phyloP scores from a whole-genome alignment of 2,113 vertebrate genomes.

The Paramisgurnus dabryanus region DNA sequence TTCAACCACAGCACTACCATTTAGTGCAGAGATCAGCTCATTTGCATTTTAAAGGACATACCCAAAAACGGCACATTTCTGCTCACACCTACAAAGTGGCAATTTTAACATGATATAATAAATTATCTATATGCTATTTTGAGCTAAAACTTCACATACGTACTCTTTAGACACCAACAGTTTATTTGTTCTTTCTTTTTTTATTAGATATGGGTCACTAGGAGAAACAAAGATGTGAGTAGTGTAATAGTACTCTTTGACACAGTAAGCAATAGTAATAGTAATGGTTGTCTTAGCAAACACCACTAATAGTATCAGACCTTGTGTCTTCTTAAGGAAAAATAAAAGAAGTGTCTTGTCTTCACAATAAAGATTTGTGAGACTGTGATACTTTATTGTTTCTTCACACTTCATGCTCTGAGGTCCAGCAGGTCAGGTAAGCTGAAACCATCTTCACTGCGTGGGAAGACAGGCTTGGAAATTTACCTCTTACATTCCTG shows the following conservation, averaged over 20 bases:
- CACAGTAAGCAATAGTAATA: background rate
- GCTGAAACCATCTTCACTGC: slow-evolving; percentile 23
- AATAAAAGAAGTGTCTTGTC: background rate
- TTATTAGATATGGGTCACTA: background rate
- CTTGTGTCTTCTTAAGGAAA: background rate
- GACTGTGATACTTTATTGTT: background rate
- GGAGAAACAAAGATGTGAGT: background rate
- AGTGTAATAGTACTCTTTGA: background rate
- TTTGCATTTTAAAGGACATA: too few species aligned
- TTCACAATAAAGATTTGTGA: background rate
- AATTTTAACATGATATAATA: too few species aligned
- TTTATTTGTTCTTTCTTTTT: background rate
- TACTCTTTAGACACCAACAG: too few species aligned
- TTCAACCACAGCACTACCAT: too few species aligned
- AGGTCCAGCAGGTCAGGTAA: slow-evolving; percentile 13
- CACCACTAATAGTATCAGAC: background rate
- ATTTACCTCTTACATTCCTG: slow-evolving; percentile 34
- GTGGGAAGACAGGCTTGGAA: slow-evolving; percentile 29
- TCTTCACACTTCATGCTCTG: slow-evolving; percentile 8
- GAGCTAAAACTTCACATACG: too few species aligned
- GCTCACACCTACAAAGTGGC: too few species aligned
- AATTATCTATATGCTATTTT: too few species aligned
- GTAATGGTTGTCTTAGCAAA: background rate
- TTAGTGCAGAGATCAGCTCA: too few species aligned
- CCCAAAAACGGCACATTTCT: too few species aligned